phyloP scores from a whole-genome alignment of 2,888 invertebrate genomes.

The Drosophila antonietae region DNA sequence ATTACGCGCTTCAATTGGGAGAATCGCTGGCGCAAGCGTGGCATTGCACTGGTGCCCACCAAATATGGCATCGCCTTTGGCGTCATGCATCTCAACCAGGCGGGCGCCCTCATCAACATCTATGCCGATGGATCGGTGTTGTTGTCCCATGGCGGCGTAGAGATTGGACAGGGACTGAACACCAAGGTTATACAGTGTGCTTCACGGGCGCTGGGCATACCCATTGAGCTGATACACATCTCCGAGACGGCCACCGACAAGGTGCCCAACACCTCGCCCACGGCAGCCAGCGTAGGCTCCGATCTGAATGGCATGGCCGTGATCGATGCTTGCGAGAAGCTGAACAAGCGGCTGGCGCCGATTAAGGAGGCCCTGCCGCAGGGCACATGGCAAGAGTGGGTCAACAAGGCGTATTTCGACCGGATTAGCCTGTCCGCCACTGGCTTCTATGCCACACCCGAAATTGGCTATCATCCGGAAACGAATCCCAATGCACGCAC shows the following conservation, averaged over 20 bases:
- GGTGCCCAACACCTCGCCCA: slow-evolving; percentile 95
- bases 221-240: slow-evolving; percentile 90
- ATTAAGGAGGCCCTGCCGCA: slow-evolving; percentile 90
- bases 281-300: slow-evolving; percentile 94
- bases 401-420: slow-evolving; percentile 90
- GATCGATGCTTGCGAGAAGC: slow-evolving; percentile 91
- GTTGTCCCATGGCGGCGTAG: slow-evolving; percentile 95
- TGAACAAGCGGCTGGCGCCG: slow-evolving; percentile 90
- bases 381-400: slow-evolving; percentile 94
- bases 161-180: slow-evolving; percentile 98
- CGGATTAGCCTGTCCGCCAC: slow-evolving; percentile 92
- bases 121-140: slow-evolving; percentile 95
- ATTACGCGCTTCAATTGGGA: slow-evolving; percentile 90
- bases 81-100: slow-evolving; percentile 91
- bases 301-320: slow-evolving; percentile 97
- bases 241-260: slow-evolving; percentile 94
- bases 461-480: slow-evolving; percentile 89
- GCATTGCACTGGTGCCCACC: slow-evolving; percentile 92
- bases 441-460: slow-evolving; percentile 92
- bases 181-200: slow-evolving; percentile 98
- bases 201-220: slow-evolving; percentile 89
- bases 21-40: slow-evolving; percentile 94
- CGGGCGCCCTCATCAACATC: slow-evolving; percentile 94
- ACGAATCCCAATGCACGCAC: slow-evolving; percentile 89
- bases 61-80: slow-evolving; percentile 94